phyloP scores from a whole-genome alignment of 35 echinoderm and acorn worm species.

The Chiridota heheva region DNA sequence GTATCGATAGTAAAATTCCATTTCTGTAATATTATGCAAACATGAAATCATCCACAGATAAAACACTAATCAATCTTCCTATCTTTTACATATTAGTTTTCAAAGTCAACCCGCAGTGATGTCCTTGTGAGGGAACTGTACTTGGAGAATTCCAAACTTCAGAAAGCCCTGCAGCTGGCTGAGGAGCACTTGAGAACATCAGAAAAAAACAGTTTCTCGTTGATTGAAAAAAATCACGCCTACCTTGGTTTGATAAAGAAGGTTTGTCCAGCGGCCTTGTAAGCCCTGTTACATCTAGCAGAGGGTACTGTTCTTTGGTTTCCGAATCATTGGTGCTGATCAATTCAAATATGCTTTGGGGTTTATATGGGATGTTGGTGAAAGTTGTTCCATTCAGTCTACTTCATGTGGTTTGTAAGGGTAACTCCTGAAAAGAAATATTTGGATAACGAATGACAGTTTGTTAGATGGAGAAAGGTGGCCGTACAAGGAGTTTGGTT shows the following conservation, averaged over 20 bases:
- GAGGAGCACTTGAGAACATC: slow-evolving; percentile 92
- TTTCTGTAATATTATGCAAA: background rate
- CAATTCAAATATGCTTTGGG: too few species aligned
- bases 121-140: slow-evolving; percentile 87
- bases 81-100: slow-evolving; percentile 45
- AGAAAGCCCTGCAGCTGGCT: slow-evolving; percentile 76
- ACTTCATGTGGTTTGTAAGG: too few species aligned
- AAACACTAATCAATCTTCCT: slow-evolving; percentile 7
- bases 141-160: slow-evolving; percentile 88
- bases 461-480: too few species aligned
- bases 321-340: too few species aligned
- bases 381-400: too few species aligned
- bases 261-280: slow-evolving; percentile 64
- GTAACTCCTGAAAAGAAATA: too few species aligned
- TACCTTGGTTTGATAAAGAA: slow-evolving; percentile 67
- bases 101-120: slow-evolving; percentile 74
- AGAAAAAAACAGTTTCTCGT: slow-evolving; percentile 75
- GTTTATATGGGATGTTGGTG: too few species aligned
- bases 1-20: too few species aligned
- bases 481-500: too few species aligned
- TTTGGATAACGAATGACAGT: too few species aligned
- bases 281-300: too few species aligned
- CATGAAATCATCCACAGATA: background rate
- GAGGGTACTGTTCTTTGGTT: background rate
- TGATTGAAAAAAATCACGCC: slow-evolving; percentile 89